These are phyloP conservation scores for Oscheius sp. DNA, from an alignment of 2,888 invertebrate genomes.

Conservation along the genomic window DNA sequence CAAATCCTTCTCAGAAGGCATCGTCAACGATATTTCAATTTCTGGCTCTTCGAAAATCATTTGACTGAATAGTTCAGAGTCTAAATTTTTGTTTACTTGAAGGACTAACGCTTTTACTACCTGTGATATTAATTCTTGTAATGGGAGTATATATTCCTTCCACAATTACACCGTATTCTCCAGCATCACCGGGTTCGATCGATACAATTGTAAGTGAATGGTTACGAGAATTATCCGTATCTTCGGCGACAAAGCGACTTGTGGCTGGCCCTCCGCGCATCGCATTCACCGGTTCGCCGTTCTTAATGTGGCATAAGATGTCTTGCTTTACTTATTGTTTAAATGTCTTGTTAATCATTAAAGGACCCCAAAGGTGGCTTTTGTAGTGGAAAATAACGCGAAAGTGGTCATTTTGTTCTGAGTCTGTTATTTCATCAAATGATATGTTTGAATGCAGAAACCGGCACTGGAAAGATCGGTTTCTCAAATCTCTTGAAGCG, in stretches of 20 bases:
- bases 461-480: too few relatives aligned
- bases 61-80: constrained; percentile 54
- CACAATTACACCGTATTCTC: constrained; percentile 60
- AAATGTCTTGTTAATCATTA: neutral
- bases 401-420: neutral
- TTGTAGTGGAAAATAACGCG: neutral
- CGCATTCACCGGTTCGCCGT: constrained; percentile 17
- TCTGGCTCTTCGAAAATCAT: constrained; percentile 57
- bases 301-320: constrained; percentile 5
- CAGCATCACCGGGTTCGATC: constrained; percentile 56
- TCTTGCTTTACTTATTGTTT: neutral
- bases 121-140: constrained; percentile 60
- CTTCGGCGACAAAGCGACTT: constrained; percentile 29
- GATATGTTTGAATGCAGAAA: too few relatives aligned
- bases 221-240: constrained; percentile 42
- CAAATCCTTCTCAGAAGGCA: constrained; percentile 30
- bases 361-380: neutral
- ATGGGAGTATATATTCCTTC: constrained; percentile 61
- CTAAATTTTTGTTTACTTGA: constrained; percentile 20
- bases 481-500: too few relatives aligned
- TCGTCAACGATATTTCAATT: constrained; percentile 51
- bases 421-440: neutral
- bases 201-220: constrained; percentile 62
- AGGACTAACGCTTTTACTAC: constrained; percentile 22
- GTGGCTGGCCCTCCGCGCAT: constrained; percentile 24